phyloP scores from a whole-genome alignment of 1,140 invertebrate genomes.

The Caenorhabditis elegans region WBcel235 BX284605.5:8920001-8920500 shows the following conservation, averaged over 20 bases:
- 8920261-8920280: slow-evolving; percentile 29
- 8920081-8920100: neutral
- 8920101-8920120: neutral
- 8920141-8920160: too few species aligned
- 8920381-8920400: slow-evolving; percentile 11
- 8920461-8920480: neutral
- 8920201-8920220: neutral
- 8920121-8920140: neutral
- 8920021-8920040: slow-evolving; percentile 25
- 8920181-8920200: neutral
- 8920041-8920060: slow-evolving; percentile 27
- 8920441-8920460: neutral
- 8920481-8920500: neutral
- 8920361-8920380: neutral
- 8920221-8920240: neutral
- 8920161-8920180: neutral
- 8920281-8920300: slow-evolving; percentile 15
- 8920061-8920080: neutral
- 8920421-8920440: neutral
- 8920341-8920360: neutral
- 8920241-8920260: slow-evolving; percentile 21
- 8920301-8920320: slow-evolving; percentile 30
- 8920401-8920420: neutral
- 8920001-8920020: slow-evolving; percentile 32
- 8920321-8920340: slow-evolving; percentile 29